Conservation (phyloP, 2,113 vertebrate genomes). For the Chauna torquata region DNA sequence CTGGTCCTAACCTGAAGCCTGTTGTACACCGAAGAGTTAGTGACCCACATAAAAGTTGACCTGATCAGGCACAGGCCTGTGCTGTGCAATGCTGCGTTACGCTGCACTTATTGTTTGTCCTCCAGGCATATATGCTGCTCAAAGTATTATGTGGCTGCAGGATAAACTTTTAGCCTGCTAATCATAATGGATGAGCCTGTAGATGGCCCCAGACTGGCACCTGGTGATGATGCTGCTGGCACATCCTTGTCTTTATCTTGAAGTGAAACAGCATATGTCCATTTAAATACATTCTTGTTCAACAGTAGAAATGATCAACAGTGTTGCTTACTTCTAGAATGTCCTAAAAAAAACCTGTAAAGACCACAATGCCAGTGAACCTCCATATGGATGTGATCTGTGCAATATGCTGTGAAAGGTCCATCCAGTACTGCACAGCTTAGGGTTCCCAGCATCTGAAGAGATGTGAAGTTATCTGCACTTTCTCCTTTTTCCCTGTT, state of each 20-base stretch:
- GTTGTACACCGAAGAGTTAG: background rate
- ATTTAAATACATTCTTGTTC: background rate
- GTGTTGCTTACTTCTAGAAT: background rate
- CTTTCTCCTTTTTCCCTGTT: background rate
- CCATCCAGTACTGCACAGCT: background rate
- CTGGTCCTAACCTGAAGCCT: background rate
- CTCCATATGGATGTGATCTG: background rate
- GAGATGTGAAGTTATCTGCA: background rate
- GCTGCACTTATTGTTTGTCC: background rate
- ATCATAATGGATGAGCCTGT: background rate
- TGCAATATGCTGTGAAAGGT: background rate
- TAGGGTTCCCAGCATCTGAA: background rate
- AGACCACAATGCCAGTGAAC: background rate
- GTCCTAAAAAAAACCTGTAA: background rate
- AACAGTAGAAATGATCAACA: background rate
- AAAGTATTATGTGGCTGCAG: accelerated
- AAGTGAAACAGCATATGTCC: background rate
- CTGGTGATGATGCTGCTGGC: accelerated
- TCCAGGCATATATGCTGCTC: background rate
- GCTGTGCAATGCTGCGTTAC: background rate
- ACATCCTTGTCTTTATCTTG: background rate
- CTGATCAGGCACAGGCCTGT: background rate
- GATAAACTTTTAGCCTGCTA: background rate
- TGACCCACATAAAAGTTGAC: background rate
- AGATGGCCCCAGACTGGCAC: accelerated